Conservation (phyloP, 1,140 invertebrate species). For the Tribolium castaneum region DNA sequence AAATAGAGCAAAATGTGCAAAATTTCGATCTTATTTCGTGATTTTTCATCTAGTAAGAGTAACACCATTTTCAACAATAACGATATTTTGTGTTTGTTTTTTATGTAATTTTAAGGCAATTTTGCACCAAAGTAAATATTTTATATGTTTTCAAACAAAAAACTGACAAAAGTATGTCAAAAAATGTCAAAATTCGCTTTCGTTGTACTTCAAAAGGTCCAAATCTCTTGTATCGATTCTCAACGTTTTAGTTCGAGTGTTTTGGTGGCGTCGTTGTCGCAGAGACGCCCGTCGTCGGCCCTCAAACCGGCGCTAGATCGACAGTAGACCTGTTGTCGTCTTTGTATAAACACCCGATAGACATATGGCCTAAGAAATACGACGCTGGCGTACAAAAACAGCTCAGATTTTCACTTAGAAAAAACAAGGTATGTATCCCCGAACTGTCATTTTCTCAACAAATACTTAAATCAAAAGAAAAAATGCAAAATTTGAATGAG, state of each 20-base stretch:
- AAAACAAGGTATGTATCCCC: not conserved
- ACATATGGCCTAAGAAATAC: slow-evolving; percentile 47
- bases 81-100: no score
- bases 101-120: no score
- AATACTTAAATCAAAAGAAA: not conserved
- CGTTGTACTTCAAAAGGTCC: not conserved
- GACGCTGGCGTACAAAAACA: not conserved
- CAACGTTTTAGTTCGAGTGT: not conserved
- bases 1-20: no score
- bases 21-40: no score
- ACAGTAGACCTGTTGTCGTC: slow-evolving; percentile 56
- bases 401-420: not conserved
- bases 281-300: slow-evolving; percentile 45
- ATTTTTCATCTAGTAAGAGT: no score
- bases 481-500: not conserved
- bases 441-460: not conserved
- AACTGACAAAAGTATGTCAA: no score
- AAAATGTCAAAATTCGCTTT: no score
- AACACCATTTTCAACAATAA: no score
- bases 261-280: slow-evolving; percentile 34
- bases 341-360: slow-evolving; percentile 22
- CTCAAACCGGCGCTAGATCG: not conserved
- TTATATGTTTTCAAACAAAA: no score
- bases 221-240: slow-evolving; percentile 34
- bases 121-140: no score